Percentiles rank a stretch among this genome's conserved stretches.
phyloP scores from a whole-genome alignment of 2,888 invertebrate species.

The Petrophora chlorosata region DNA sequence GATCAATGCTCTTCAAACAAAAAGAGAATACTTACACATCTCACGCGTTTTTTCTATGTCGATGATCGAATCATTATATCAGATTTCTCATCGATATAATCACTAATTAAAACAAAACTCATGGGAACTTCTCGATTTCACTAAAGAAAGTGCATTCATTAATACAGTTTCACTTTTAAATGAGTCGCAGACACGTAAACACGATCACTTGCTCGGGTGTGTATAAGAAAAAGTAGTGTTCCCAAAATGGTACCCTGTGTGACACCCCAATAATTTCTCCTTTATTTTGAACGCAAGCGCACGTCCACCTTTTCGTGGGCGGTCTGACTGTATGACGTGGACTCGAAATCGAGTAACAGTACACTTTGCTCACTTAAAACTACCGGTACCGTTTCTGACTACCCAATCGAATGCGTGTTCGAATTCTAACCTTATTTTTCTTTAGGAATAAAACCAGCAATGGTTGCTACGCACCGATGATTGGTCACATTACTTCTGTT shows the following conservation, averaged over 20 bases:
- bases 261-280: slow-evolving; percentile 59
- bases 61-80: slow-evolving; percentile 48
- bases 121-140: slow-evolving; percentile 56
- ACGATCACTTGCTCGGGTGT: slow-evolving; percentile 22
- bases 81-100: slow-evolving; percentile 42
- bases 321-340: slow-evolving; percentile 77
- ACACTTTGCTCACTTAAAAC: slow-evolving; percentile 49
- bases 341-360: slow-evolving; percentile 66
- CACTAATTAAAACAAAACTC: slow-evolving; percentile 49
- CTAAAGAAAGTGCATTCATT: slow-evolving; percentile 52
- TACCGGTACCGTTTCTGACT: slow-evolving; percentile 35
- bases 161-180: slow-evolving; percentile 44
- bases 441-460: slow-evolving; percentile 37
- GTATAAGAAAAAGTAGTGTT: slow-evolving; percentile 39
- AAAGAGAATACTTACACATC: slow-evolving; percentile 70
- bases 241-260: slow-evolving; percentile 53
- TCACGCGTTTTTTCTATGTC: slow-evolving; percentile 60
- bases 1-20: slow-evolving; percentile 24
- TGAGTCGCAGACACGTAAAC: slow-evolving; percentile 27
- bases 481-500: slow-evolving; percentile 22
- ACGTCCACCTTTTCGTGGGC: slow-evolving; percentile 75
- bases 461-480: slow-evolving; percentile 43
- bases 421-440: slow-evolving; percentile 30
- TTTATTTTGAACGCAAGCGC: slow-evolving; percentile 59
- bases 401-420: slow-evolving; percentile 61